A percentile compares a stretch with the other conserved stretches of the same genome.
phyloP scores from a whole-genome alignment of 2,113 vertebrate species.

The Eulacestoma nigropectus region DNA sequence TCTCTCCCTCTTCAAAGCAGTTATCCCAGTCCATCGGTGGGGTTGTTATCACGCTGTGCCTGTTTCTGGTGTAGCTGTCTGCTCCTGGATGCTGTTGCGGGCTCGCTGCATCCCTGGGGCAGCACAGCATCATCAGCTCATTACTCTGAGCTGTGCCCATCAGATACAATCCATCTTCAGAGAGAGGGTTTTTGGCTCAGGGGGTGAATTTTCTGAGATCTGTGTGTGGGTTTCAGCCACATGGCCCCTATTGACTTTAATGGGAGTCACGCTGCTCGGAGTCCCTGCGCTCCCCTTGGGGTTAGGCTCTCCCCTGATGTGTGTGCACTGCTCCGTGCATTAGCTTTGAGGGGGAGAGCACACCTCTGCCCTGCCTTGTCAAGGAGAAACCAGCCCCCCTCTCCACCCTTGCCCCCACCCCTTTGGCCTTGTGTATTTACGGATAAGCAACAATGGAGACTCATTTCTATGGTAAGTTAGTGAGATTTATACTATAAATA shows the following conservation, averaged over 20 bases:
- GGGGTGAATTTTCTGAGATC: constrained; percentile 15
- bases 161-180: constrained; percentile 29
- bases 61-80: background rate
- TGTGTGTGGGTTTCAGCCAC: constrained; percentile 49
- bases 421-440: constrained; percentile 28
- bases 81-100: background rate
- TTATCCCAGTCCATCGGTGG: background rate
- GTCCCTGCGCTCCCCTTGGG: background rate
- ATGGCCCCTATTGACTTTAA: constrained; percentile 37
- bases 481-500: constrained; percentile 46
- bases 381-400: background rate
- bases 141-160: constrained; percentile 42
- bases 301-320: background rate
- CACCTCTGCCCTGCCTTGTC: constrained; percentile 7
- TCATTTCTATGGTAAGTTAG: constrained; percentile 49
- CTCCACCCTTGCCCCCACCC: background rate
- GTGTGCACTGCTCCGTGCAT: background rate
- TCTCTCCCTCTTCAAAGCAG: background rate
- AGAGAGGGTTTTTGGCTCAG: constrained; percentile 4
- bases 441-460: constrained; percentile 18
- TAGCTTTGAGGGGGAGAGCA: background rate
- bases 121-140: background rate
- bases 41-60: background rate
- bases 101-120: background rate
- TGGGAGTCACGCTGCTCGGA: background rate